These are phyloP conservation scores for Oxystoma pomonae DNA, from an alignment of 2,888 invertebrate genomes.

Conservation along the genomic window DNA sequence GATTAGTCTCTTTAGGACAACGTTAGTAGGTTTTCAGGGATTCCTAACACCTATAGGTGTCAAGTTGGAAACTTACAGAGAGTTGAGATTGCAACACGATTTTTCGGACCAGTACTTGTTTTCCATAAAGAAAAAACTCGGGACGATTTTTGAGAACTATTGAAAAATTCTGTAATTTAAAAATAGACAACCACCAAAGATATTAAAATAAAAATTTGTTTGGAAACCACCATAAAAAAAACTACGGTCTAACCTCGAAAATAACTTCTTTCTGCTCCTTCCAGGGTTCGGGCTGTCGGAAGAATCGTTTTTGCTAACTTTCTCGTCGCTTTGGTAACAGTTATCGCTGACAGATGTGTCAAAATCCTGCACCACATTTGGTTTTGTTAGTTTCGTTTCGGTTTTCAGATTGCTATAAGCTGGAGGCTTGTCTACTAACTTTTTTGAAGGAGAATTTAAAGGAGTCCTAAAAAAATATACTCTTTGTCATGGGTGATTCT, in stretches of 20 bases:
- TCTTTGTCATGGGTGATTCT: too few relatives aligned
- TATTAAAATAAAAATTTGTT: constrained; percentile 1
- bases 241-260: constrained; percentile 51
- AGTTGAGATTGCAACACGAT: too few relatives aligned
- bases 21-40: neutral
- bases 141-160: too few relatives aligned
- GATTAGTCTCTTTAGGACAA: too few relatives aligned
- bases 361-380: constrained; percentile 43
- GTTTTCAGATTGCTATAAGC: constrained; percentile 38
- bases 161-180: too few relatives aligned
- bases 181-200: too few relatives aligned
- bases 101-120: too few relatives aligned
- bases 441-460: constrained; percentile 31
- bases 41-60: too few relatives aligned
- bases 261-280: constrained; percentile 60
- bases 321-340: constrained; percentile 49
- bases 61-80: too few relatives aligned
- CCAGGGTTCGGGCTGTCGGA: constrained; percentile 54
- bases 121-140: too few relatives aligned
- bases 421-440: constrained; percentile 39
- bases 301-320: constrained; percentile 40
- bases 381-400: constrained; percentile 39
- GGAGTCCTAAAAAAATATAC: too few relatives aligned
- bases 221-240: too few relatives aligned
- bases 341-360: constrained; percentile 48